phyloP scores from a whole-genome alignment of 2,113 vertebrate genomes.

The Burhinus bistriatus region DNA sequence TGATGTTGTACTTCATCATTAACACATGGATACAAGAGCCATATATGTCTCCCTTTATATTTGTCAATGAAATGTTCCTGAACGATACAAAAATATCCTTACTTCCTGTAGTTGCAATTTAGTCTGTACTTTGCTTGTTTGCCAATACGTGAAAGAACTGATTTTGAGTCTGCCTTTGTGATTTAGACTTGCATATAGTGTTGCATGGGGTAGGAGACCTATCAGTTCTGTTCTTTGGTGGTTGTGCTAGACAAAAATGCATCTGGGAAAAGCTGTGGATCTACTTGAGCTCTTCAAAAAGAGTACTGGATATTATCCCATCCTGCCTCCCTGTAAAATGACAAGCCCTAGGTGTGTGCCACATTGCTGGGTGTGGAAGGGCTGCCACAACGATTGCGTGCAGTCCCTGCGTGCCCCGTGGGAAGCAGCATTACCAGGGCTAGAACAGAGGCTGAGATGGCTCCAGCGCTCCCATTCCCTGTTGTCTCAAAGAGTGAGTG shows the following conservation, averaged over 20 bases:
- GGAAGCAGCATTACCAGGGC: neutral
- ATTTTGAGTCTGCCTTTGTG: neutral
- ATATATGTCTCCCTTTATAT: constrained; percentile 27
- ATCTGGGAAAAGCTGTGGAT: neutral
- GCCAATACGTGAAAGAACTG: neutral
- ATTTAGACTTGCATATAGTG: neutral
- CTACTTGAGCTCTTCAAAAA: neutral
- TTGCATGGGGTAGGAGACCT: neutral
- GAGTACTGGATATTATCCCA: neutral
- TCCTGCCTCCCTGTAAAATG: neutral
- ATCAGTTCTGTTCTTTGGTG: neutral
- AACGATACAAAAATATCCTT: neutral
- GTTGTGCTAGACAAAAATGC: neutral
- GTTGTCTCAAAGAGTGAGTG: accelerated
- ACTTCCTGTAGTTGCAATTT: neutral
- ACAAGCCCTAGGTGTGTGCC: neutral
- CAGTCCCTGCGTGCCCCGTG: accelerated
- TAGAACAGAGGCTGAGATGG: neutral
- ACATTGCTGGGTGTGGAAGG: neutral
- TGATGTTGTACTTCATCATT: constrained; percentile 52
- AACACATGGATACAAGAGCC: constrained; percentile 17
- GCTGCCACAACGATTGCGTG: neutral
- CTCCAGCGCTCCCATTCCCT: accelerated
- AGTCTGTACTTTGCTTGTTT: neutral
- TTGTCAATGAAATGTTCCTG: constrained; percentile 38